Percentiles rank a stretch among this genome's conserved stretches.
phyloP scores from a whole-genome alignment of 2,797 vertebrate genomes.

The Ciconia nigra region DNA sequence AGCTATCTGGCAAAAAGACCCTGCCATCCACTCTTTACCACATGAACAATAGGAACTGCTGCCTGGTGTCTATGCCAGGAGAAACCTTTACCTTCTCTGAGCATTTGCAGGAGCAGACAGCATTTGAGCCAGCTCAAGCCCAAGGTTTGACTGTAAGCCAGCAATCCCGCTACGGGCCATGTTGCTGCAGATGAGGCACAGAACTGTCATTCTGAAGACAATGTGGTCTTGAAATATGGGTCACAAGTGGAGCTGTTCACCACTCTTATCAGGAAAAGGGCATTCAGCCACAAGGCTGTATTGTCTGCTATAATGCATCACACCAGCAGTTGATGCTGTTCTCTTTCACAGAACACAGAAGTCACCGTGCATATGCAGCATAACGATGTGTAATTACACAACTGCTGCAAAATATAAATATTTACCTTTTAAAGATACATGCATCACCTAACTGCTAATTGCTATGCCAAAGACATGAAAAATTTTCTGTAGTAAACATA shows the following conservation, averaged over 20 bases:
- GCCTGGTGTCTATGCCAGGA: background rate
- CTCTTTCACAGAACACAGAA: background rate
- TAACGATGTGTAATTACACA: background rate
- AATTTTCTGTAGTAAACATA: background rate
- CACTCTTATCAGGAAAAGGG: background rate
- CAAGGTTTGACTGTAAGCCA: background rate
- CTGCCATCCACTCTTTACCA: background rate
- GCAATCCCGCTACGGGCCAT: rapidly evolving
- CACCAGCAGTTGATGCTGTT: background rate
- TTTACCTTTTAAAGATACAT: background rate
- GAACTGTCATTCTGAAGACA: background rate
- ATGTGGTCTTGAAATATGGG: slow-evolving; percentile 48
- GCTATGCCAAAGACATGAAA: background rate
- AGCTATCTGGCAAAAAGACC: background rate
- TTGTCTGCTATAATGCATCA: background rate
- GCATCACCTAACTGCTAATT: background rate
- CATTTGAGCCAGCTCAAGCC: background rate
- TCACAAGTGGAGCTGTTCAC: slow-evolving; percentile 23
- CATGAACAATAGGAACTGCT: background rate
- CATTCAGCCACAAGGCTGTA: background rate
- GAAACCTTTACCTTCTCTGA: background rate
- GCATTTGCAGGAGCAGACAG: background rate
- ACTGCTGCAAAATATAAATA: background rate
- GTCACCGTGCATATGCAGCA: background rate
- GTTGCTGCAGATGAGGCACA: background rate